These are phyloP conservation scores for Phylloscopus trochiloides DNA, from an alignment of 2,113 vertebrate species.

Conservation along the genomic window DNA sequence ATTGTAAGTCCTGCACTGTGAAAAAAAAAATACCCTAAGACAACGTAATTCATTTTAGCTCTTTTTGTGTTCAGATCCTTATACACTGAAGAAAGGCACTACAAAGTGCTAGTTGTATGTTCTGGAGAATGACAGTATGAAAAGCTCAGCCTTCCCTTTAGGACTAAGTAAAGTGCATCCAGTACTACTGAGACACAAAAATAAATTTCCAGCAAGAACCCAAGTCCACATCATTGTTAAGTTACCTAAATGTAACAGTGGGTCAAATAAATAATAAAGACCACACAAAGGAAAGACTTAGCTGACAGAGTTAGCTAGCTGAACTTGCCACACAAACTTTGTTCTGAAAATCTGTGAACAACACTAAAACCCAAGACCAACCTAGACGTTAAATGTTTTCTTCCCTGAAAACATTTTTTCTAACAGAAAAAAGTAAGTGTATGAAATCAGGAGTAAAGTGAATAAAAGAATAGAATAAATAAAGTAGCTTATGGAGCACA, in stretches of 20 bases:
- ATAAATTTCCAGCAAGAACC: not conserved
- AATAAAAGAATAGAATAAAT: not conserved
- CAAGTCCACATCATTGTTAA: not conserved
- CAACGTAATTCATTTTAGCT: not conserved
- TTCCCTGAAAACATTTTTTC: not conserved
- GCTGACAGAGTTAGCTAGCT: not conserved
- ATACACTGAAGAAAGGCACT: not conserved
- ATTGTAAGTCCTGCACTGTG: not conserved
- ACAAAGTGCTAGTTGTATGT: not conserved
- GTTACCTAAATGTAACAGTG: not conserved
- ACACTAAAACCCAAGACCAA: not conserved
- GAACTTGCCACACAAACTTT: not conserved
- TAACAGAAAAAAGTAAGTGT: not conserved
- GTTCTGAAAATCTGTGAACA: not conserved
- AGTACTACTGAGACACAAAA: not conserved
- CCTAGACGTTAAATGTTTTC: not conserved
- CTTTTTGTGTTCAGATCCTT: not conserved
- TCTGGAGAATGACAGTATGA: not conserved
- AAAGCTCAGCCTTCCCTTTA: not conserved
- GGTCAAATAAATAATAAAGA: not conserved
- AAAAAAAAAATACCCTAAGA: not conserved
- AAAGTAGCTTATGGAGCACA: not conserved
- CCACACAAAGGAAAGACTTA: not conserved
- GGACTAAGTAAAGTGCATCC: not conserved
- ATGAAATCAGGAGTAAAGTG: not conserved